Evolutionary conservation across 2,888 invertebrate species (phyloP).

Genomic region (Pteria penguin): DNA sequence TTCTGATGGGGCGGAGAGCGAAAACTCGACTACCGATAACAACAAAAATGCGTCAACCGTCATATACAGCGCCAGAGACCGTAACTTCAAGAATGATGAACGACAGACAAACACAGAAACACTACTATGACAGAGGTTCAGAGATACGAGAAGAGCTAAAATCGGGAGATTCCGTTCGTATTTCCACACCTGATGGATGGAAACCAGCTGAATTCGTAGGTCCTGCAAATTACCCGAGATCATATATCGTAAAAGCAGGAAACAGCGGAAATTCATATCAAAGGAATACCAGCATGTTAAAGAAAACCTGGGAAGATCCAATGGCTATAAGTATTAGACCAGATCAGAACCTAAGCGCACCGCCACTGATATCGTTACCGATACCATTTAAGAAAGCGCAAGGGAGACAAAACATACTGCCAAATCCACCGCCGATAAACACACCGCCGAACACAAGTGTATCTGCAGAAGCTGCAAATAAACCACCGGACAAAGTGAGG

Average conservation of each 20-base stretch:
- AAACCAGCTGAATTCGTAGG: conserved; percentile 37
- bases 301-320: conserved; percentile 33
- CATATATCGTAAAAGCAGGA: conserved; percentile 39
- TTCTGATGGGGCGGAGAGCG: conserved; percentile 43
- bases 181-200: conserved; percentile 31
- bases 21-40: conserved; percentile 42
- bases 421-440: too few species aligned
- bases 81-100: conserved; percentile 6
- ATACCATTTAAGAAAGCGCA: too few species aligned
- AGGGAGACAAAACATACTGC: too few species aligned
- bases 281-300: conserved; percentile 23
- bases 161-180: conserved; percentile 16
- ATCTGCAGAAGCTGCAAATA: too few species aligned
- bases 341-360: too few species aligned
- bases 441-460: too few species aligned
- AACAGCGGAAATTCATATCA: conserved; percentile 15
- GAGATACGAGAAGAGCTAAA: not conserved
- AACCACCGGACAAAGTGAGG: too few species aligned
- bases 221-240: conserved; percentile 14
- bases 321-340: too few species aligned
- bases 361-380: too few species aligned
- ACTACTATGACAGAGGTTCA: conserved; percentile 30
- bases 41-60: conserved; percentile 26
- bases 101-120: conserved; percentile 34
- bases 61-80: not conserved